Percentiles rank a stretch among this genome's conserved stretches.
These are phyloP conservation scores for Acanthurus tractus DNA, from an alignment of 2,797 vertebrate genomes.

Conservation along the genomic window DNA sequence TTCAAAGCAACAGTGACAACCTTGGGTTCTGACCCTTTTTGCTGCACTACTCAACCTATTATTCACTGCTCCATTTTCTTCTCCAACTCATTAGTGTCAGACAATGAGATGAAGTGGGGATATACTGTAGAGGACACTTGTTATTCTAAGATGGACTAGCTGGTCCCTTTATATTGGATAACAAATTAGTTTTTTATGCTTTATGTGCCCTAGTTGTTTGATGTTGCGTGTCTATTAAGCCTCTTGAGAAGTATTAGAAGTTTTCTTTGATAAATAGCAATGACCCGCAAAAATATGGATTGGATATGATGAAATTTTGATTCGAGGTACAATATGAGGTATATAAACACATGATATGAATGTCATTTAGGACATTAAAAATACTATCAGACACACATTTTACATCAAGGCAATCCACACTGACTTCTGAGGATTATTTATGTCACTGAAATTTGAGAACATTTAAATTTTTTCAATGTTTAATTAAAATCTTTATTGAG, in stretches of 20 bases:
- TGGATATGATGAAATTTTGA: not conserved
- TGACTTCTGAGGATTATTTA: too few species aligned
- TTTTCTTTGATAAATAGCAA: slow-evolving; percentile 40
- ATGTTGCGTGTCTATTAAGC: slow-evolving; percentile 51
- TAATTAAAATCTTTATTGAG: too few species aligned
- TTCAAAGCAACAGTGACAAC: slow-evolving; percentile 52
- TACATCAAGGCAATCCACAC: not conserved
- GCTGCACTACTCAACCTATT: slow-evolving; percentile 42
- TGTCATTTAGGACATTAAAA: not conserved
- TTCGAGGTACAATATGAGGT: not conserved
- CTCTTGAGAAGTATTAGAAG: slow-evolving; percentile 30
- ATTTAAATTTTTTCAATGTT: too few species aligned
- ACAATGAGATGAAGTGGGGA: slow-evolving; percentile 52
- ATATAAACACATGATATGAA: not conserved
- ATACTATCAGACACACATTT: not conserved
- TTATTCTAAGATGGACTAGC: slow-evolving; percentile 45
- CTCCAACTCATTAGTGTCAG: slow-evolving; percentile 57
- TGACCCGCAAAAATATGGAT: slow-evolving; percentile 40
- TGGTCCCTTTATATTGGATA: slow-evolving; percentile 50
- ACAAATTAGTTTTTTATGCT: slow-evolving; percentile 54
- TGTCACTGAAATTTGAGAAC: too few species aligned
- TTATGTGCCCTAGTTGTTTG: slow-evolving; percentile 51
- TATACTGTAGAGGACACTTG: slow-evolving; percentile 35
- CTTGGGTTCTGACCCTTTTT: slow-evolving; percentile 55
- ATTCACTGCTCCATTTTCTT: slow-evolving; percentile 29